These are phyloP conservation scores for Speoplatyrhinus poulsoni DNA, from an alignment of 2,113 vertebrate species.

Conservation along the genomic window DNA sequence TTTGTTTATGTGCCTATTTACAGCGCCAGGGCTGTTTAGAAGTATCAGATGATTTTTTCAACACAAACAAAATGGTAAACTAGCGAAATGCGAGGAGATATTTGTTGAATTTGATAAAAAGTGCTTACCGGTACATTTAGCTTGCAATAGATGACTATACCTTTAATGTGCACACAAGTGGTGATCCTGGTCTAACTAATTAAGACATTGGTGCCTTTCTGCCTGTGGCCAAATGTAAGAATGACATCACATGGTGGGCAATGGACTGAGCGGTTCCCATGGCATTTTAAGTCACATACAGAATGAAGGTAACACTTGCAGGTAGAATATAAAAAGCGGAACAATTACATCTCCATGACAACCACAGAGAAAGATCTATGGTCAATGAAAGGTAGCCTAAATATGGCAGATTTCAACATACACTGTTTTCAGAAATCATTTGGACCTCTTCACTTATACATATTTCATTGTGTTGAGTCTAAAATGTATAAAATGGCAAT, in stretches of 20 bases:
- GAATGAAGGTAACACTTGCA: constrained; percentile 54
- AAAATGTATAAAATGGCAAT: no score
- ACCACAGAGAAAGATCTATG: constrained; percentile 47
- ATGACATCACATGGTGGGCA: constrained; percentile 55
- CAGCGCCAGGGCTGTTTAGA: no score
- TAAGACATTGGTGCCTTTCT: constrained; percentile 37
- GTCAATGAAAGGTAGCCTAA: constrained; percentile 43
- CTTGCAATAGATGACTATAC: no score
- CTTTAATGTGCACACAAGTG: constrained; percentile 8
- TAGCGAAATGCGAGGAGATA: no score
- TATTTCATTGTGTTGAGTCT: no score
- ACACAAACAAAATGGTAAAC: no score
- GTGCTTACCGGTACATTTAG: no score
- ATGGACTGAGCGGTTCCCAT: constrained; percentile 51
- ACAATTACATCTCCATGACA: constrained; percentile 61
- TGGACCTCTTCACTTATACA: no score
- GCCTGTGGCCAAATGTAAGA: constrained; percentile 39
- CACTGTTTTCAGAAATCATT: not conserved
- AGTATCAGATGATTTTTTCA: no score
- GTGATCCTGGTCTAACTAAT: constrained; percentile 26
- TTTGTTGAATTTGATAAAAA: no score
- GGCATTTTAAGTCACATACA: constrained; percentile 51
- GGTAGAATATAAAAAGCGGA: constrained; percentile 56
- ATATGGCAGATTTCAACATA: constrained; percentile 28
- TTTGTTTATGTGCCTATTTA: no score